Conservation (phyloP, 2,888 invertebrate genomes). For the Caenorhabditis sp. region DNA sequence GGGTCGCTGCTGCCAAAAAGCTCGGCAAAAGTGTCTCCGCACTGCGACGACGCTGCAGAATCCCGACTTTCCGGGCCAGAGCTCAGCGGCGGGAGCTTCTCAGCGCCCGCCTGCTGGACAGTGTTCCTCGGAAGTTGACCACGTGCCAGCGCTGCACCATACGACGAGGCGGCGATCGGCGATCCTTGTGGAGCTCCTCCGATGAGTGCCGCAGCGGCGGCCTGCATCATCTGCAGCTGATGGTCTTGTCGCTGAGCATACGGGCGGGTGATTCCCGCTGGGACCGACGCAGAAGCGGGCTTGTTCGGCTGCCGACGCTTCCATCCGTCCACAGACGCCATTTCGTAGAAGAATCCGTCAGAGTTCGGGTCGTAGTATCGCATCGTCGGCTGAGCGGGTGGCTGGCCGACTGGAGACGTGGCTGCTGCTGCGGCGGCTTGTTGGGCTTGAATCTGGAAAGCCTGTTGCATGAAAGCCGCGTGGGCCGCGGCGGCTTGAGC, state of each 20-base stretch:
- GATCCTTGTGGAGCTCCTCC: neutral
- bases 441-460: constrained; percentile 34
- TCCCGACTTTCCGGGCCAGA: constrained; percentile 21
- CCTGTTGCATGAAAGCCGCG: constrained; percentile 68
- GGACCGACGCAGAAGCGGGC: constrained; percentile 59
- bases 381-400: constrained; percentile 29
- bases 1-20: constrained; percentile 27
- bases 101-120: constrained; percentile 60
- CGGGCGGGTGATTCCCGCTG: constrained; percentile 51
- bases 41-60: constrained; percentile 25
- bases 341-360: constrained; percentile 82
- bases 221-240: constrained; percentile 31
- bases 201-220: constrained; percentile 2
- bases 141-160: constrained; percentile 70
- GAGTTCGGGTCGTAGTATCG: constrained; percentile 80
- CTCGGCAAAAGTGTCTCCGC: constrained; percentile 39
- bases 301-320: constrained; percentile 70
- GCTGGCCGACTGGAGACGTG: neutral
- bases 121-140: constrained; percentile 74
- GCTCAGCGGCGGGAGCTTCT: constrained; percentile 1
- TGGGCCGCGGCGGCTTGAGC: constrained; percentile 67
- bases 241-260: constrained; percentile 32
- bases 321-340: constrained; percentile 83
- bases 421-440: constrained; percentile 21
- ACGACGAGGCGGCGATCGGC: constrained; percentile 33